phyloP scores from a whole-genome alignment of 2,113 vertebrate genomes.

The Muscicapa adusta region DNA sequence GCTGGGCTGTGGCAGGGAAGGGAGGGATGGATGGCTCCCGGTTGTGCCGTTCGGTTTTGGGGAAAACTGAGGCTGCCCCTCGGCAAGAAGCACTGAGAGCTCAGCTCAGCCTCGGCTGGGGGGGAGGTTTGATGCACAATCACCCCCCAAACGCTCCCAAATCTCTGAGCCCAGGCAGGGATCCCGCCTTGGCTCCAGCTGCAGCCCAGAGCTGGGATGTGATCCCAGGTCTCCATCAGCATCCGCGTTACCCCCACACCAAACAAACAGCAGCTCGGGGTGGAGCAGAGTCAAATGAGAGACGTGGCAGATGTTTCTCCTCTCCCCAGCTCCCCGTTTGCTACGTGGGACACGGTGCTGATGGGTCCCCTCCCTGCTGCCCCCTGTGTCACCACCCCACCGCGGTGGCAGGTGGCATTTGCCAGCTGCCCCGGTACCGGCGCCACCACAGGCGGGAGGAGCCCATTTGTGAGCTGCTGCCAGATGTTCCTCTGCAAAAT shows the following conservation, averaged over 20 bases:
- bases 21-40: background rate
- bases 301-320: conserved; percentile 23
- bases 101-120: background rate
- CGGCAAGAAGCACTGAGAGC: accelerated
- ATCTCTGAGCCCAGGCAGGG: background rate
- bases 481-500: conserved; percentile 45
- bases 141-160: accelerated
- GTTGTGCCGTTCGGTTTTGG: accelerated
- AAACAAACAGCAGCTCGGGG: background rate
- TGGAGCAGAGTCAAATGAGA: background rate
- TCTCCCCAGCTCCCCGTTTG: background rate
- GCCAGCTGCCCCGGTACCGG: background rate
- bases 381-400: background rate
- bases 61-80: background rate
- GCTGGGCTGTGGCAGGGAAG: background rate
- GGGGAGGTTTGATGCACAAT: background rate
- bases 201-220: background rate
- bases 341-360: accelerated
- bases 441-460: accelerated
- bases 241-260: background rate
- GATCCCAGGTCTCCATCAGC: background rate
- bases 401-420: background rate
- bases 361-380: accelerated
- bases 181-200: background rate
- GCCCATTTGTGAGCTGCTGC: background rate